These are phyloP conservation scores for Phalacrocorax aristotelis DNA, from an alignment of 2,113 vertebrate genomes.

Conservation along the genomic window DNA sequence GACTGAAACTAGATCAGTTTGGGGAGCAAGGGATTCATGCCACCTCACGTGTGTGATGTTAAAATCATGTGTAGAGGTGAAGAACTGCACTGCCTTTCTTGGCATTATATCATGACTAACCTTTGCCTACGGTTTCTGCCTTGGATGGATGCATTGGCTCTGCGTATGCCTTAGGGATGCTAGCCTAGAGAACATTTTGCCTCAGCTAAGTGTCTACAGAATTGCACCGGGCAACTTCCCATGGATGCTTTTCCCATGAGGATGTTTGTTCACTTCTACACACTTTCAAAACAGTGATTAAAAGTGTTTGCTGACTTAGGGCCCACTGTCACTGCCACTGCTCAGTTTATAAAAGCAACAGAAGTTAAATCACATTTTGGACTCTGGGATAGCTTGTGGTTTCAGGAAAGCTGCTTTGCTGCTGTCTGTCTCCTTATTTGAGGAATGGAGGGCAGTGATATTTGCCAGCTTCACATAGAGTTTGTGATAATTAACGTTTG, in stretches of 20 bases:
- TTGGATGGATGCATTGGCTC: rapidly evolving
- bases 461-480: background rate
- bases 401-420: conserved; percentile 20
- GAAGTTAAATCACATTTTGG: background rate
- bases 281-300: background rate
- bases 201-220: background rate
- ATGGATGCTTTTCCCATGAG: background rate
- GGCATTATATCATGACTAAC: background rate
- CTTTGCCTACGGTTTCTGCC: background rate
- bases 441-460: background rate
- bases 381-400: background rate
- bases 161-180: rapidly evolving
- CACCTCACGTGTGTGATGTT: background rate
- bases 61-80: background rate
- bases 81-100: background rate
- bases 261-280: background rate
- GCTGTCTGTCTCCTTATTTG: background rate
- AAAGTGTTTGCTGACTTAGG: background rate
- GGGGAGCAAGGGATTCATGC: background rate
- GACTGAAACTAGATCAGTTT: background rate
- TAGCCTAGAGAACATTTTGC: background rate
- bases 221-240: rapidly evolving
- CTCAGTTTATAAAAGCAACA: background rate
- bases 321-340: background rate
- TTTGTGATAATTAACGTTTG: conserved; percentile 13